Base-by-base conservation (phyloP, 2,888 invertebrate genomes). In the Apodemia mormo region DNA sequence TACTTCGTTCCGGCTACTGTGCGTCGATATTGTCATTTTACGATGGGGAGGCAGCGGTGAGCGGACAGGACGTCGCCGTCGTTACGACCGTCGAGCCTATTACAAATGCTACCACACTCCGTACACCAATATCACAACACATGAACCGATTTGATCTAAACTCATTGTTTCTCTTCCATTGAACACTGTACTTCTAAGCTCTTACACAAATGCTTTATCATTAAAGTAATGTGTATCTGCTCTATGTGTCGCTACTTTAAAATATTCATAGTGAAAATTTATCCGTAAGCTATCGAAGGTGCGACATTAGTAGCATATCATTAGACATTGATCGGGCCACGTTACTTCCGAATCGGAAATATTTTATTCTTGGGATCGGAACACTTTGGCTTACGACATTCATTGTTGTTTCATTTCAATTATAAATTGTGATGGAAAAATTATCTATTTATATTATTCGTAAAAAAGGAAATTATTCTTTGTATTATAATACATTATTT, bases 291-390 rank as follows among this genome's bases (percentile, higher is more conserved):
- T 87, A 92, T 91, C 85, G 92, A 86, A 86, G 85, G 82, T 91
- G 91, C 89, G 91, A 87, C 89, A 83, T 82, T 84, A 84, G 92
- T 91, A 89, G 85, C 83, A 84, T 88, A 90, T 92, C 91, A 92
- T 87, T 89, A 88, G 89, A 89, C 85, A 87, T 85, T 84, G 88
- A 89, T 89, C 88, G 86, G 83, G 80, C 85, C 85, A 88, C 86
- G 91, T 87, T 89, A 92, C 93, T 93, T 93, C 93, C 93, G 93
- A 93, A 92, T 93, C 93, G 92, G 92, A 92, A 92, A 92, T 90
- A 87, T 89, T 85, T 86, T 91, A 89, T 89, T 89, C 88, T 85
- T 83, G 82, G 86, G 85, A 88, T 86, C 79, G 82, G 79, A 87
- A 83, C 85, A 85, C 83, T 81, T 78, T 82, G 82, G 86, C 86